Evolutionary conservation across 1,140 invertebrate species (phyloP).

Genomic region (Cyclargus thomasi): DNA sequence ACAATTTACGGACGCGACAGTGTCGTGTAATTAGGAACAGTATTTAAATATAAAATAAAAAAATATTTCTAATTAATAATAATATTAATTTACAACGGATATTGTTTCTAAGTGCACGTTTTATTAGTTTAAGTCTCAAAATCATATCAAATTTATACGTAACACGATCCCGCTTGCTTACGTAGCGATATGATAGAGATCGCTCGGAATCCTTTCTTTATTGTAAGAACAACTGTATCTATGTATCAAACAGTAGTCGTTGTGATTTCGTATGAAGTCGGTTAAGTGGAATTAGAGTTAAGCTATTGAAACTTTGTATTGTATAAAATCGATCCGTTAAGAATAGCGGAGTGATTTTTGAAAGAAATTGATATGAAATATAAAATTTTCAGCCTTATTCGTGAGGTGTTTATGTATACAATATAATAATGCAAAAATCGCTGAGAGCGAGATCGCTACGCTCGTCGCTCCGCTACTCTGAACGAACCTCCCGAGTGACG

Average conservation of each 20-base stretch:
- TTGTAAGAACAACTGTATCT: constrained; percentile 49
- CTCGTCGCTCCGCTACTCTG: constrained; percentile 17
- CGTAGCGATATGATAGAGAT: constrained; percentile 36
- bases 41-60: constrained; percentile 10
- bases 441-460: background rate
- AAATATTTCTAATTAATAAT: constrained; percentile 15
- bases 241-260: constrained; percentile 55
- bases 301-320: constrained; percentile 53
- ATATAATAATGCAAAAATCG: background rate
- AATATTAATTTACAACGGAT: constrained; percentile 15
- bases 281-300: constrained; percentile 51
- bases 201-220: constrained; percentile 41
- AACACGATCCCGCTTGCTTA: constrained; percentile 59
- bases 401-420: too few species aligned
- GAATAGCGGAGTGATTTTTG: background rate
- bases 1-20: constrained; percentile 19
- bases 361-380: background rate
- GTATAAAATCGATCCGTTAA: constrained; percentile 33
- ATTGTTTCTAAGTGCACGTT: constrained; percentile 26
- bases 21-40: constrained; percentile 21
- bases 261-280: constrained; percentile 55
- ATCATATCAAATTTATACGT: constrained; percentile 74
- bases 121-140: constrained; percentile 52
- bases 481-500: constrained; percentile 16
- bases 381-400: too few species aligned